Base-by-base conservation (phyloP, 2,797 vertebrate genomes). In the Sitta carolinensis region DNA sequence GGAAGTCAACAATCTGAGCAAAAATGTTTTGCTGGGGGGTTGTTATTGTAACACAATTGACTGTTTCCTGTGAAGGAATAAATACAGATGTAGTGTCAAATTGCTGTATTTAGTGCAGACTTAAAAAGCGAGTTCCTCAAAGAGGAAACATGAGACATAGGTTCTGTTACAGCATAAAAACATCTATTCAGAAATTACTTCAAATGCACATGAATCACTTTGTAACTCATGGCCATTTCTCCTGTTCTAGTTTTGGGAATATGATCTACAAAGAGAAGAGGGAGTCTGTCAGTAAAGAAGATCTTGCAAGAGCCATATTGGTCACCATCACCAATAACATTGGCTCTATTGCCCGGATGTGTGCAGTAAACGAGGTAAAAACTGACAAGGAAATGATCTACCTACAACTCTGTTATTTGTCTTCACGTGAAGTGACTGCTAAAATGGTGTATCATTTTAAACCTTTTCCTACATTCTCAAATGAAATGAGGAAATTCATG, bases 271-370 rank as follows among this genome's bases (percentile, higher is more conserved):
- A 99, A 94, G 98, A 99, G 83, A 99, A 98, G 94, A 97, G 98
- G 79, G 98, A 98, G 70, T 97, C 98, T 89, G 98, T 98, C 87
- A 99, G 98, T 97, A 99, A 98, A 96, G 98, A 99, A 97, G 98
- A 99, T 93, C 97, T 99, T 85, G 98, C 98, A 73, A 97, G 98
- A 97, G 98, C 98, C 66, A 99, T 98, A 42, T 75, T 99, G 95
- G 98, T 99, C 85, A 98, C 98, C 68, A 99, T 99, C 95, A 99
- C 98, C 89, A 99, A 99, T 97, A 99, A 99, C 96, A 99, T 98
- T 19, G 98, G 98, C 38, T 99, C 98, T 69, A 98, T 99, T 92
- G 98, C 98, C 38, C 97, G 98, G 51, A 99, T 99, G 98, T 99
- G 98, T 97, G 98, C 98, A 76, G 98, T 98, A 54, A 99, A 99